Base-by-base conservation (phyloP, 2,888 invertebrate species). In the Caenorhabditis sp. region DNA sequence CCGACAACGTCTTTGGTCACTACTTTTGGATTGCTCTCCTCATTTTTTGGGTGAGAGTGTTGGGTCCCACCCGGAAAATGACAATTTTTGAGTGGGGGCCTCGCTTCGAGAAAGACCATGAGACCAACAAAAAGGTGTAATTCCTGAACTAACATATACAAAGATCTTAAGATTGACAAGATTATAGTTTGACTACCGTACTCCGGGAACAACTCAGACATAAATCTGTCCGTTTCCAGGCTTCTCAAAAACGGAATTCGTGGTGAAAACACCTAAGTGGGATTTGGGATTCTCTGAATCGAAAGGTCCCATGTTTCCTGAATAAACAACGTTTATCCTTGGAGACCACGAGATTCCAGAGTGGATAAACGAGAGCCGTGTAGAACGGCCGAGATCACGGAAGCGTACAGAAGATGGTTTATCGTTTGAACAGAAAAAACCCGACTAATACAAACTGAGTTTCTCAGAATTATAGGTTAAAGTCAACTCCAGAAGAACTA, bases 51-150 rank as follows among this genome's bases (percentile, higher is more conserved):
- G 59, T 35, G 41, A 8, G 63, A 26, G n/a, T 41, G 10, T 44
- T 14, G 4, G 24, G 6, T 10, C 54, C 3, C 31, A 22, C 12
- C 59, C 76, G 76, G 76, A 76, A 69, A 41, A 76, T 54, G 76
- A 38, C 76, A 76, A 76, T 76, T 69, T 76, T 38, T 38, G 61
- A 41, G 75, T n/a, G n/a, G n/a, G n/a, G n/a, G n/a, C n/a, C n/a
- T n/a, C n/a, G n/a, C 44, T 10, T 16, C 8, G 44, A 22, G 31
- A 44, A 24, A 10, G 41, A 28, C 22, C 69, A 41, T 56, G 64
- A 44, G 63, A 69, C 38, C 19, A 26, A 14, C 54, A 26, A 54
- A 75, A 66, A 58, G 19, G 54, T 49, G 61, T 69, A 41, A 69
- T 69, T 76, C 41, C 51, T 66, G 68, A 51, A 76, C 76, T 10